phyloP scores from a whole-genome alignment of 2,113 vertebrate species.

The Varanus salvator region DNA sequence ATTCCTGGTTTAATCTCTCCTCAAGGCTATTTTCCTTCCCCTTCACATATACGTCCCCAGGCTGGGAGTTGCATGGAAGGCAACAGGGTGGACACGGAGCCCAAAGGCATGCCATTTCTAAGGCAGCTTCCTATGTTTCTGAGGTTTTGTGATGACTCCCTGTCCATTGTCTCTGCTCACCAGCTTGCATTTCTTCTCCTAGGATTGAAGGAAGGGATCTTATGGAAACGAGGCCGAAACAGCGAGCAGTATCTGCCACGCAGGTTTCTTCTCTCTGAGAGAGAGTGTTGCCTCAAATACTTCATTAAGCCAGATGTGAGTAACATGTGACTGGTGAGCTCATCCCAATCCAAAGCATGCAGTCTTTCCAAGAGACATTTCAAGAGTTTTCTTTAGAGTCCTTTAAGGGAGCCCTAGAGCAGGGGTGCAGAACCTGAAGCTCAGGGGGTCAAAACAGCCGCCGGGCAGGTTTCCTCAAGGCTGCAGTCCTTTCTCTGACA shows the following conservation, averaged over 20 bases:
- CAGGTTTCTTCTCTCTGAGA: conserved; percentile 87
- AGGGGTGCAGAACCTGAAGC: no score
- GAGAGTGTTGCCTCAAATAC: conserved; percentile 89
- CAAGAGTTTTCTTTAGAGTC: background rate
- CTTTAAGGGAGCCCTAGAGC: background rate
- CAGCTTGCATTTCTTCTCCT: conserved; percentile 49
- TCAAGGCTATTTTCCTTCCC: background rate
- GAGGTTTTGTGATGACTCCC: background rate
- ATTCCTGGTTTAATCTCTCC: background rate
- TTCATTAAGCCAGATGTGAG: conserved; percentile 90
- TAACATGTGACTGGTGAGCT: conserved; percentile 35
- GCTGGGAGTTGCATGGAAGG: background rate
- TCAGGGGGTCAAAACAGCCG: no score
- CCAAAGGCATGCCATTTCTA: background rate
- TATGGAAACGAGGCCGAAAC: conserved; percentile 91
- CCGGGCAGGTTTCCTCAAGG: no score
- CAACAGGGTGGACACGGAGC: no score
- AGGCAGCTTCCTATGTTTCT: background rate
- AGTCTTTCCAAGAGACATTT: background rate
- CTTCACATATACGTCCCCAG: no score
- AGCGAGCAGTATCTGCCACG: conserved; percentile 87
- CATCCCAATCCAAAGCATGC: background rate
- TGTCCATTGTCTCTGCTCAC: background rate
- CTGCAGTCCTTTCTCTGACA: no score
- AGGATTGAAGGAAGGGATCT: conserved; percentile 83